Base-by-base conservation (phyloP, 2,113 vertebrate genomes). In the Apodemus speciosus region DNA sequence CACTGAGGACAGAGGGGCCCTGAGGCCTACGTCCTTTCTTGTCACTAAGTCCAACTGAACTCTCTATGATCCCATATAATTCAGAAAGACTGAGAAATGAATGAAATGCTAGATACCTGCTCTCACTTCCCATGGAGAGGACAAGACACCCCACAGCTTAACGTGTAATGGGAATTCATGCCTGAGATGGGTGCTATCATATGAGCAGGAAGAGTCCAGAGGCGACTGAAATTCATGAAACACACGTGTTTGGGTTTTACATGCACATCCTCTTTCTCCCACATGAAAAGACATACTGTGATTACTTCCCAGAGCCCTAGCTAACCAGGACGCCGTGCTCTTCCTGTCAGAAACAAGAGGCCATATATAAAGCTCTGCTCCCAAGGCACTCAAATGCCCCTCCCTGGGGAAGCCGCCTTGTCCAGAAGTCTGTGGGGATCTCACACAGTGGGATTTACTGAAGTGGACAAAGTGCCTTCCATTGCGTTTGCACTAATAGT, bases 311-410 rank as follows among this genome's bases (percentile, higher is more conserved):
- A 75, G 77, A 6, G 40, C 49, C 30, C 76, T 64, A 51, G 38
- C 60, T 20, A 40, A 21, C 20, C 38, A 38, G 60, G 93, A 40
- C 2, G 43, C 35, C 58, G 35, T 4, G 6, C 5, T 8, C 20
- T 64, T 95, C 56, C 18, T 62, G 32, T 69, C 88, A 62, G 71
- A 71, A 90, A 72, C 20, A 71, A 91, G 80, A 87, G 69, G 2
- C 13, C 56, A 53, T 23, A 11, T 0, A 0, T 1, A 32, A n/a
- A 69, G 58, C 38, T 69, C 38, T 30, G 25, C 30, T 32, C 68
- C n/a, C 46, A 43, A 77, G 0, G 76, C 85, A 40, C 14, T 5
- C 25, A 35, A 9, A 23, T 66, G 53, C 75, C 43, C 66, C 49
- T 62, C 56, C 0, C 18, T 2, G 30, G 85, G 56, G 76, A 91